Evolutionary conservation across 2,797 vertebrate species (phyloP).

Genomic region (Chelon auratus): DNA sequence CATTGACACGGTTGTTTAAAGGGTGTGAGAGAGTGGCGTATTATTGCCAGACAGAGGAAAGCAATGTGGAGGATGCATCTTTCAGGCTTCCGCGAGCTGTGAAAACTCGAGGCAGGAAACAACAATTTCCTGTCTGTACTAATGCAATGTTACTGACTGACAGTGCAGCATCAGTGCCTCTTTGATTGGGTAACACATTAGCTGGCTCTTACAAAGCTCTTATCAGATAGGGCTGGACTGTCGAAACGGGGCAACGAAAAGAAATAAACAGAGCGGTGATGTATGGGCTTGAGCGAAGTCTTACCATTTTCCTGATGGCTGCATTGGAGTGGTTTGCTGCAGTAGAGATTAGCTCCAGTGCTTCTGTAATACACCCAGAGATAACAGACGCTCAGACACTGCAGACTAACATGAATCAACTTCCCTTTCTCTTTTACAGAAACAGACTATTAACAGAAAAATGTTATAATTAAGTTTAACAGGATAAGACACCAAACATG

Average conservation of each 20-base stretch:
- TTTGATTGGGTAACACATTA: conserved; percentile 37
- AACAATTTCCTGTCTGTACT: conserved; percentile 76
- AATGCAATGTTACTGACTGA: conserved; percentile 46
- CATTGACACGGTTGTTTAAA: conserved; percentile 15
- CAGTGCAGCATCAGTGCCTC: conserved; percentile 36
- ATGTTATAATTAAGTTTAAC: background rate
- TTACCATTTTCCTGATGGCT: conserved; percentile 97
- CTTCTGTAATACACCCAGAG: conserved; percentile 84
- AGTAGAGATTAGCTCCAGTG: conserved; percentile 95
- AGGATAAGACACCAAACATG: conserved; percentile 15
- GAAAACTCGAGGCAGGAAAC: conserved; percentile 77
- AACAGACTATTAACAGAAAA: background rate
- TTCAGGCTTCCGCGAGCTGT: conserved; percentile 42
- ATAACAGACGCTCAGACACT: background rate
- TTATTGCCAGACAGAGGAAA: conserved; percentile 38
- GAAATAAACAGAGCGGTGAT: background rate
- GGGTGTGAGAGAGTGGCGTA: conserved; percentile 22
- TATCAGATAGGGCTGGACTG: background rate
- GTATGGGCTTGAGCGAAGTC: conserved; percentile 47
- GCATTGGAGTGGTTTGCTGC: conserved; percentile 98
- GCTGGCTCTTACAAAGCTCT: conserved; percentile 5
- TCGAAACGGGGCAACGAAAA: conserved; percentile 6
- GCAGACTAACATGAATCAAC: background rate
- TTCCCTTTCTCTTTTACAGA: background rate
- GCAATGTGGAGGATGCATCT: conserved; percentile 36